Percentiles rank a stretch among this genome's conserved stretches.
Evolutionary conservation across 2,888 invertebrate genomes (phyloP).

Genomic region (Mythimna loreyi): DNA sequence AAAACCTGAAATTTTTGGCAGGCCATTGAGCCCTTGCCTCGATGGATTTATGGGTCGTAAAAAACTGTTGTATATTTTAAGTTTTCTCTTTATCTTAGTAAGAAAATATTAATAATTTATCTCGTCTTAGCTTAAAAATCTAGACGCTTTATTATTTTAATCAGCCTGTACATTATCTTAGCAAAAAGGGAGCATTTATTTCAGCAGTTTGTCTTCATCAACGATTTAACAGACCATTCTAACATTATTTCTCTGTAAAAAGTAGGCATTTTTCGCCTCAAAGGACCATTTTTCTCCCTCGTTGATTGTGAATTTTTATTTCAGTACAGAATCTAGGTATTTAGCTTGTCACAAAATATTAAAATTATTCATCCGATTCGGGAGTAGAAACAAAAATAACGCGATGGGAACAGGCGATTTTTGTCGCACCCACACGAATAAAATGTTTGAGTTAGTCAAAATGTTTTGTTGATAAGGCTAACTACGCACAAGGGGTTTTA

Average conservation of each 20-base stretch:
- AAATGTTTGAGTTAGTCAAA: constrained; percentile 1
- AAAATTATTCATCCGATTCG: constrained; percentile 25
- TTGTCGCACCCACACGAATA: constrained; percentile 6
- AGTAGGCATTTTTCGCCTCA: constrained; percentile 20
- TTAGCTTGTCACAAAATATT: constrained; percentile 26
- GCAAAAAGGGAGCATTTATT: constrained; percentile 26
- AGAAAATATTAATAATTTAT: constrained; percentile 37
- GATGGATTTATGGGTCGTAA: constrained; percentile 4
- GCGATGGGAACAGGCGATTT: not conserved
- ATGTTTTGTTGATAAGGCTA: not conserved
- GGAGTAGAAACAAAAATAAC: constrained; percentile 29
- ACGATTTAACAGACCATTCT: constrained; percentile 40
- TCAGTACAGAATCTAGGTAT: constrained; percentile 34
- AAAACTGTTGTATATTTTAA: constrained; percentile 24
- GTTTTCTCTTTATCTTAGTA: constrained; percentile 10
- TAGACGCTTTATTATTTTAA: constrained; percentile 19
- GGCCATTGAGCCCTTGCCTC: too few species aligned
- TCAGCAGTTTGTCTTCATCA: constrained; percentile 51
- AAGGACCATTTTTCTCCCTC: constrained; percentile 26
- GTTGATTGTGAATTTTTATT: constrained; percentile 39
- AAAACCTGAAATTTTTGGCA: too few species aligned
- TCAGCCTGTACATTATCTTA: constrained; percentile 35
- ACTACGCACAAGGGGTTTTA: constrained; percentile 1
- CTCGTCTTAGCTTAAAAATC: constrained; percentile 15
- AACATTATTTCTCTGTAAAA: constrained; percentile 43